Percentiles rank a stretch among this genome's conserved stretches.
Conservation (phyloP, 1,140 invertebrate species). For the Calliphora vicina region DNA sequence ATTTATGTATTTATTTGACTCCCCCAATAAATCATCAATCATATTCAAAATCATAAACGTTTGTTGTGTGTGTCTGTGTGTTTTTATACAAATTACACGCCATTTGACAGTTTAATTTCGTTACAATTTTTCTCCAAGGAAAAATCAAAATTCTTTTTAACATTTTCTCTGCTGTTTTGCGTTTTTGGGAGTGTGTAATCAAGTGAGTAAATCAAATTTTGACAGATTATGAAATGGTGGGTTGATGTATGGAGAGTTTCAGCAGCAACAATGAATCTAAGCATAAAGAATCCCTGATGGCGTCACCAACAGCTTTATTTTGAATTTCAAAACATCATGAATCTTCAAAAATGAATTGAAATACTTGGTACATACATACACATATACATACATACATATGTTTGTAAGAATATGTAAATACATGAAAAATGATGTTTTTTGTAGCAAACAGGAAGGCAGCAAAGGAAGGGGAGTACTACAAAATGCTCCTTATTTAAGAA, state of each 20-base stretch:
- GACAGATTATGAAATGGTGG: constrained; percentile 24
- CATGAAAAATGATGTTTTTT: constrained; percentile 27
- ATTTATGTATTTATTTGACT: too few relatives aligned
- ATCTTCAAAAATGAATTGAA: neutral
- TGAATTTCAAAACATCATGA: neutral
- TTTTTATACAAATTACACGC: constrained; percentile 16
- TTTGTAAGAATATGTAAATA: too few relatives aligned
- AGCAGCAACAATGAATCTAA: neutral
- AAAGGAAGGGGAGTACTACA: neutral
- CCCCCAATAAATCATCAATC: constrained; percentile 7
- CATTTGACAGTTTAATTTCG: constrained; percentile 33
- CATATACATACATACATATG: too few relatives aligned
- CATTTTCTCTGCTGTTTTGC: neutral
- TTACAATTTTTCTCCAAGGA: constrained; percentile 24
- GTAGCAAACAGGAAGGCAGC: neutral
- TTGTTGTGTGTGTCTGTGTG: neutral
- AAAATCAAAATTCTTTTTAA: constrained; percentile 29
- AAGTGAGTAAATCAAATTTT: constrained; percentile 35
- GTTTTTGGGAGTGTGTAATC: neutral
- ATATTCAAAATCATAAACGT: constrained; percentile 25
- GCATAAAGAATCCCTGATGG: neutral
- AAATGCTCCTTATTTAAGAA: constrained; percentile 6
- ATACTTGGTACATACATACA: neutral
- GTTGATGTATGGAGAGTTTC: neutral
- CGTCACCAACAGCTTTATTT: neutral